Percentiles rank a stretch among this genome's conserved stretches.
These are phyloP conservation scores for Neotoma lepida DNA, from an alignment of 2,113 vertebrate species.

Conservation along the genomic window DNA sequence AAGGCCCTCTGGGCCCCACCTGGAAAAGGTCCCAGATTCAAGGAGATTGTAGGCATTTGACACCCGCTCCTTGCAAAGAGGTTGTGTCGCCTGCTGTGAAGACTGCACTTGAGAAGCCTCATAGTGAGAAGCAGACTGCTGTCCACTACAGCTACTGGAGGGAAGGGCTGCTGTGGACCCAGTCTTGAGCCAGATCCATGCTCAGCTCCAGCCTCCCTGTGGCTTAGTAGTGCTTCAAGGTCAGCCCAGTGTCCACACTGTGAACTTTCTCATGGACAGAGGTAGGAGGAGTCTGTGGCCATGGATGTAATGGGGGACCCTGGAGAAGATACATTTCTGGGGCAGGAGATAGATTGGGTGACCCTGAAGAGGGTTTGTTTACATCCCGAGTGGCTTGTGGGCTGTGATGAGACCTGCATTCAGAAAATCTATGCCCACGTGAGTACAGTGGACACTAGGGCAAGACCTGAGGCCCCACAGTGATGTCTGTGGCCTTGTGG, in stretches of 20 bases:
- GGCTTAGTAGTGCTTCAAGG: neutral
- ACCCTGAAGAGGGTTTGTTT: neutral
- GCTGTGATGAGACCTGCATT: too few relatives aligned
- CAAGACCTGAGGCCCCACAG: neutral
- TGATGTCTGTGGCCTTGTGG: neutral
- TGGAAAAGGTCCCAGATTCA: neutral
- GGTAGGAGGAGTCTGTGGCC: too few relatives aligned
- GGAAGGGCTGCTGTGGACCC: too few relatives aligned
- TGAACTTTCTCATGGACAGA: neutral
- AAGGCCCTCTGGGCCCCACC: neutral
- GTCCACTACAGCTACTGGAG: neutral
- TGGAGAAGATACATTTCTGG: too few relatives aligned
- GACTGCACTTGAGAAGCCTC: neutral
- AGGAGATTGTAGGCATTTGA: neutral
- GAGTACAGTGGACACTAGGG: neutral
- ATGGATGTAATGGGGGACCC: neutral
- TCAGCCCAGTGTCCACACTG: neutral
- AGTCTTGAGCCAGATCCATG: neutral
- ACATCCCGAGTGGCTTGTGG: neutral
- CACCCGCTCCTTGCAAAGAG: neutral
- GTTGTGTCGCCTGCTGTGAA: neutral
- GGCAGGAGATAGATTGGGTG: neutral
- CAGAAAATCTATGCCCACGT: too few relatives aligned
- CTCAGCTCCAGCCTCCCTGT: neutral
- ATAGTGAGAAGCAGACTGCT: neutral